Evolutionary conservation across 35 echinoderm and acorn worm genomes (phyloP), one percentile per base, ranked within the genome.

Genomic region (Acanthaster planci): DNA sequence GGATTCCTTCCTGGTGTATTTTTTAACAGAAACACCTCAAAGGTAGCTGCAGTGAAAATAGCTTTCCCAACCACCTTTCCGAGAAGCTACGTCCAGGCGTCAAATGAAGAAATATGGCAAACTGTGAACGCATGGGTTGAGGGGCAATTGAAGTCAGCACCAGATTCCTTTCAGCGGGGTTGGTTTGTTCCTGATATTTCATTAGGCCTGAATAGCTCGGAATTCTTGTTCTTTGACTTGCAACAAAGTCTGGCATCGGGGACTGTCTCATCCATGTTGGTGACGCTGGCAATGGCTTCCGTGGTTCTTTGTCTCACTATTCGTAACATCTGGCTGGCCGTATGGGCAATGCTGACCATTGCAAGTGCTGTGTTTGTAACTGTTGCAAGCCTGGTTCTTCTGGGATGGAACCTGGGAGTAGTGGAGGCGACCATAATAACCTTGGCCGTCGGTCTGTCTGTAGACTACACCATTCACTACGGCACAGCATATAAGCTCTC

Each of bases 391-490:
- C 52, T 97, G 0, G 88, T 97, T 38, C 80, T 84, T 14, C 75
- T 92, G 0, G 95, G 88, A 1, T 97, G 95, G 95, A 84, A 97
- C 26, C 56, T 97, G 0, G 90, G 93, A 37, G 67, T 97, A 40
- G 76, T 93, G 16, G 95, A 97, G 55, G 86, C 91, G 5, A 39
- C 86, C 16, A 90, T 84, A 7, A 83, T 97, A 34, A 82, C 87
- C 0, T 51, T 97, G n/a, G 79, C 84, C 7, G 88, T 93, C 16
- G 95, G 95, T 47, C 78, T 97, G 19, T 87, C 91, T 55, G 87
- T 97, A 17, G 95, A 97, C 51, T 90, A 87, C 54, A 97, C 91
- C 8, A 31, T 97, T 55, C 95, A 97, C 36, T 93, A 90, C 58
- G 95, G 90, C 1, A 84, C 93, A 2, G 95, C 91, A n/a, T 97